phyloP scores from a whole-genome alignment of 2,888 invertebrate species.

The Drosophila affinis region DNA sequence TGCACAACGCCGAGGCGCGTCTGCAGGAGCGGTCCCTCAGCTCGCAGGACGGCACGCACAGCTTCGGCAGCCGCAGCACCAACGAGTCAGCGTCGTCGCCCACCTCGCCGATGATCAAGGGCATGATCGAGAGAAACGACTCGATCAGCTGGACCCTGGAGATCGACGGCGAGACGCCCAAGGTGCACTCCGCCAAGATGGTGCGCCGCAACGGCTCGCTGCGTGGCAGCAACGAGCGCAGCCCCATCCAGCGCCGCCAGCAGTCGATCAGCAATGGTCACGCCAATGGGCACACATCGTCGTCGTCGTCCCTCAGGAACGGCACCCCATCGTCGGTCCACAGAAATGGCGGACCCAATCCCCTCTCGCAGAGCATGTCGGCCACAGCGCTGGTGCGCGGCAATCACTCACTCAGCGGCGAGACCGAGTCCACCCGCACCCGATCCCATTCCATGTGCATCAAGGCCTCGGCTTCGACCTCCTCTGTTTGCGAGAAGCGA shows the following conservation, averaged over 20 bases:
- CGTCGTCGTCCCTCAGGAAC: slow-evolving; percentile 37
- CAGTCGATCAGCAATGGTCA: slow-evolving; percentile 63
- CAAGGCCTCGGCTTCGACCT: slow-evolving; percentile 63
- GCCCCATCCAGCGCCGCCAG: slow-evolving; percentile 83
- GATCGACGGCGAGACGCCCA: slow-evolving; percentile 89
- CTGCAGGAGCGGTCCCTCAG: slow-evolving; percentile 71
- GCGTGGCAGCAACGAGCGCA: slow-evolving; percentile 84
- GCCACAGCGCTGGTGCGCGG: slow-evolving; percentile 84
- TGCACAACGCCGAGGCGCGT: slow-evolving; percentile 79
- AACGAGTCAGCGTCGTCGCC: slow-evolving; percentile 85
- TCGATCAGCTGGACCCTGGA: slow-evolving; percentile 94
- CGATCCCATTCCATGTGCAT: slow-evolving; percentile 84
- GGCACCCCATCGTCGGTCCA: background rate
- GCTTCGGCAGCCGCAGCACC: slow-evolving; percentile 53
- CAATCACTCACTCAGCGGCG: slow-evolving; percentile 48
- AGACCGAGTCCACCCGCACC: slow-evolving; percentile 82
- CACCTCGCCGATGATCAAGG: slow-evolving; percentile 90
- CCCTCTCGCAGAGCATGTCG: slow-evolving; percentile 85
- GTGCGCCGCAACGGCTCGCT: slow-evolving; percentile 88
- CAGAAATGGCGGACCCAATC: slow-evolving; percentile 76
- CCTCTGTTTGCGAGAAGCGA: slow-evolving; percentile 9
- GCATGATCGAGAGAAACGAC: slow-evolving; percentile 92
- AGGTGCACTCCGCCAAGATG: slow-evolving; percentile 89
- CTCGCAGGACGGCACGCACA: slow-evolving; percentile 57
- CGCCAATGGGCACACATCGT: slow-evolving; percentile 3